Evolutionary conservation across 2,888 invertebrate genomes (phyloP), one percentile per base, ranked within the genome.

Genomic region (Eristalis tenax): DNA sequence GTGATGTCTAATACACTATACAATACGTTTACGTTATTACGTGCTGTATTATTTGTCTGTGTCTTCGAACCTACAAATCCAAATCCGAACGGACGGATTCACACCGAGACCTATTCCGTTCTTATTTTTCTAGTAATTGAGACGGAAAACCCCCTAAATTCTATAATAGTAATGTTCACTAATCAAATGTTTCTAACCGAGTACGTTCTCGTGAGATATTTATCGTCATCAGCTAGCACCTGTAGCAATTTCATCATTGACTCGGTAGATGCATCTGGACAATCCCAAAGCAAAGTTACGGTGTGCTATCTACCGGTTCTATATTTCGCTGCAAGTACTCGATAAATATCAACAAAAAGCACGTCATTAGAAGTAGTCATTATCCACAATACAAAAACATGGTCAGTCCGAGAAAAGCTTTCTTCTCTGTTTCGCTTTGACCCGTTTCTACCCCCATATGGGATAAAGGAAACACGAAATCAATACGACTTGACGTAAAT

Each of bases 401-500:
- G 4, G 15, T 43, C 43, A 2, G 43, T 1, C 15, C 43, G 15
- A n/a, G 43, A 50, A 6, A 50, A 50, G 43, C 43, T 43, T 43
- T 50, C 43, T 40, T 40, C 15, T 15, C 10, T 35, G 35, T 11
- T 15, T n/a, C 76, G n/a, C 13, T 26, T 32, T 65, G 26, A 69
- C 63, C 59, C 56, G 56, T 63, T 64, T 57, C 81, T 71, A 56
- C 26, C 26, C 26, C 26, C 3, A 2, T 26, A 1, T 26, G 26
- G 26, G 26, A 26, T 64, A 61, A 50, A 2, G 10, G 10, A 10
- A 70, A 64, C 50, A 75, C 59, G 77, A 81, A 81, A 85, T 85
- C 81, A 69, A 85, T 85, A 73, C 32, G n/a, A 76, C 71, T 71
- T 68, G 63, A 84, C 84, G 70, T 56, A 76, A 76, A 84, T 71